Conservation (phyloP, 2,797 vertebrate species). For the Botia almorhae region DNA sequence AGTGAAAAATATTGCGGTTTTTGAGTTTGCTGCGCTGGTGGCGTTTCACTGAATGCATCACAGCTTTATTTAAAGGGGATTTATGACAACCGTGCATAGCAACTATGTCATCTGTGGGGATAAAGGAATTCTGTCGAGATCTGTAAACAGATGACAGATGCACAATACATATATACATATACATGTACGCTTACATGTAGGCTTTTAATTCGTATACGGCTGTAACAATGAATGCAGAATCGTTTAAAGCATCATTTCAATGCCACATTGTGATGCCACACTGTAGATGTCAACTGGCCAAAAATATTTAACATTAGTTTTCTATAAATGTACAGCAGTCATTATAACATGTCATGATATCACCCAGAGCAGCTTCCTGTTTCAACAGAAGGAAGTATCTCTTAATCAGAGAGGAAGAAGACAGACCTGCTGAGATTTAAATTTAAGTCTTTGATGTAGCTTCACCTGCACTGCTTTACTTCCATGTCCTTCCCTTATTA, state of each 20-base stretch:
- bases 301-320: no score
- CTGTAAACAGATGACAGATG: background rate
- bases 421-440: constrained; percentile 1
- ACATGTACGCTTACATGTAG: no score
- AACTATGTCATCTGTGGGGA: background rate
- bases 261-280: no score
- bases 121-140: background rate
- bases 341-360: background rate
- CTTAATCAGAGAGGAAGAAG: constrained; percentile 13
- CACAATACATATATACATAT: no score
- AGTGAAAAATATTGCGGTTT: background rate
- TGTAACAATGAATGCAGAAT: no score
- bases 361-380: background rate
- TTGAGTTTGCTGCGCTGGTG: background rate
- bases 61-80: background rate
- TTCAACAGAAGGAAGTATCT: background rate
- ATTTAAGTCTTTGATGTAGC: constrained; percentile 21
- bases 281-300: background rate
- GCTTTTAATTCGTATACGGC: no score
- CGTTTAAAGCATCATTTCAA: no score
- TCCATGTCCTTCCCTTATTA: background rate
- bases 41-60: background rate
- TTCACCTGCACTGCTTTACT: background rate
- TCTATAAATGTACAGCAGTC: background rate
- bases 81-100: background rate